Evolutionary conservation across 2,797 vertebrate genomes (phyloP), one percentile per base, ranked within the genome.

Genomic region (Valencia hispanica): DNA sequence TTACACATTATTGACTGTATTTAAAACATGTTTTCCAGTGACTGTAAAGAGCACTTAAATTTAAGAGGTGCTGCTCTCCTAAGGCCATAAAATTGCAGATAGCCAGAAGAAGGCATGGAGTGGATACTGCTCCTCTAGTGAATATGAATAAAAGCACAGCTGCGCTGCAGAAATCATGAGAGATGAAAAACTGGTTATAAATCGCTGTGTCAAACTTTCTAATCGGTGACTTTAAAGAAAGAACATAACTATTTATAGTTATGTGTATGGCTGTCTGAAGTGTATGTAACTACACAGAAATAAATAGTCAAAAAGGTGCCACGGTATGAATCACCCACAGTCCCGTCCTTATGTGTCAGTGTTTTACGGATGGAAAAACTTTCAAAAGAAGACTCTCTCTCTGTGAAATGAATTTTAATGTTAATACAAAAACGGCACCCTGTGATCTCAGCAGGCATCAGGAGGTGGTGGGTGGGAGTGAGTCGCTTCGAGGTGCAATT

Each of bases 391-490:
- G 88, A 79, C 80, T 86, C 83, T 83, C 82, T 79, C 78, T 83
- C 86, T 89, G 85, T 86, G 92, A 91, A 87, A 91, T 93, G 92
- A 94, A 95, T 95, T 92, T 94, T 88, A 94, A 95, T 95, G 92
- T 92, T 94, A 92, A 94, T 92, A 90, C 91, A 93, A 93, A 93
- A 94, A 88, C 89, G 87, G 89, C 91, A 83, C 93, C 90, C 92
- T 94, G 91, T 94, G 94, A 95, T 95, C 94, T 95, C 94, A 95
- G 94, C 93, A 94, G 93, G 93, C 90, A 92, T 92, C 87, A 45
- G 82, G 87, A 86, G 75, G 77, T 32, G 87, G 84, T 75, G 66
- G 79, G 79, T 85, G 84, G 83, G 85, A 80, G 85, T 55, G 87
- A 88, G 88, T 89, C 72, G 92, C 93, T 95, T 90, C 71, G 80